Percentiles rank a stretch among this genome's conserved stretches.
Evolutionary conservation across 1,140 invertebrate species (phyloP).

Genomic region (Bombyx mori): DNA sequence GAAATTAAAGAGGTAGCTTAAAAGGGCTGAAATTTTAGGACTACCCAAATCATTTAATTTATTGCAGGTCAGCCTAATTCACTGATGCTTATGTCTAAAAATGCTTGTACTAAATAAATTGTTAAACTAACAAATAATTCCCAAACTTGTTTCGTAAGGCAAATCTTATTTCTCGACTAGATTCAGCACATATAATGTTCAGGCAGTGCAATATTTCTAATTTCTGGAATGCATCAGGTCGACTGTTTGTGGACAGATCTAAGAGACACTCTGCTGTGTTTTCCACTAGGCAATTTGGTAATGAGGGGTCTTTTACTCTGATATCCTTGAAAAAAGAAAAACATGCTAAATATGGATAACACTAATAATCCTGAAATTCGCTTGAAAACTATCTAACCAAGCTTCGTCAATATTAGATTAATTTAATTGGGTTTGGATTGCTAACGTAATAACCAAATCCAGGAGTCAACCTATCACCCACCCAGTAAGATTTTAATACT

Average conservation of each 20-base stretch:
- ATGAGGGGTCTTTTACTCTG: constrained; percentile 24
- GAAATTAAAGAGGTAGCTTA: too few relatives aligned
- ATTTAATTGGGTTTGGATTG: too few relatives aligned
- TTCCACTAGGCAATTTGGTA: constrained; percentile 32
- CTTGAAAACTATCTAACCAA: background rate
- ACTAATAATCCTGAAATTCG: background rate
- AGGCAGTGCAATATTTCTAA: constrained; percentile 35
- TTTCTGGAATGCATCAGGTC: constrained; percentile 24
- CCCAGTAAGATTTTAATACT: too few relatives aligned
- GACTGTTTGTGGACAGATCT: constrained; percentile 27
- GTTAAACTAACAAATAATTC: constrained; percentile 41
- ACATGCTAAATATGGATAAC: background rate
- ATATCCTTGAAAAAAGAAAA: constrained; percentile 23
- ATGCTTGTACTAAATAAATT: background rate
- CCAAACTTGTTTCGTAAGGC: constrained; percentile 27
- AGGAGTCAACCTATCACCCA: too few relatives aligned
- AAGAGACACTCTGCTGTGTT: constrained; percentile 34
- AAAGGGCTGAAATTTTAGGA: too few relatives aligned
- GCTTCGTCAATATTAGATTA: too few relatives aligned
- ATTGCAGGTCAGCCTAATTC: too few relatives aligned
- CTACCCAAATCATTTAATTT: too few relatives aligned
- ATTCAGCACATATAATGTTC: constrained; percentile 32
- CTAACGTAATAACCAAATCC: too few relatives aligned
- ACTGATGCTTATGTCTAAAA: too few relatives aligned
- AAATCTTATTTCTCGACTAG: constrained; percentile 34